A percentile compares a stretch with the other conserved stretches of the same genome.
phyloP scores from a whole-genome alignment of 2,797 vertebrate species.

The Takifugu ocellatus region DNA sequence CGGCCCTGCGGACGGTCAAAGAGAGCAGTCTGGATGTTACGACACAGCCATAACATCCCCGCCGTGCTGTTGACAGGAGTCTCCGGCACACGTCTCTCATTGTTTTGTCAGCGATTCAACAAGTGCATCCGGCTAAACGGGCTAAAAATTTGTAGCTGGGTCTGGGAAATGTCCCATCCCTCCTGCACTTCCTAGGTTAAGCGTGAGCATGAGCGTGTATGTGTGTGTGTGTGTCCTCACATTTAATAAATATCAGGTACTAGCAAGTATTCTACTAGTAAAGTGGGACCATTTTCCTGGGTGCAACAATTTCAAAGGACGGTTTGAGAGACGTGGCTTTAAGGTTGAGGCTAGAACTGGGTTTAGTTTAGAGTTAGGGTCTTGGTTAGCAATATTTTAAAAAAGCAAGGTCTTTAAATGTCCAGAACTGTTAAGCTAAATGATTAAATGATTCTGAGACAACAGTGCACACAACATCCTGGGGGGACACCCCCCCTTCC shows the following conservation, averaged over 20 bases:
- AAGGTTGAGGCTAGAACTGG: not conserved
- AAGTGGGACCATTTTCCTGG: too few relatives aligned
- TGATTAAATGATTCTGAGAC: too few relatives aligned
- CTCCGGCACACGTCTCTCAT: conserved; percentile 43
- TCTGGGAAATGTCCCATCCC: conserved; percentile 27
- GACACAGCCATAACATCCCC: conserved; percentile 54
- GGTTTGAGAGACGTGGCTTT: too few relatives aligned
- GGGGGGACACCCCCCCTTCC: too few relatives aligned
- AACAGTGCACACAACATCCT: not conserved
- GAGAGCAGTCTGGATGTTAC: conserved; percentile 23
- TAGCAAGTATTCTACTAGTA: too few relatives aligned
- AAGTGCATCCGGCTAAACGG: conserved; percentile 32
- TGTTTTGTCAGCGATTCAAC: conserved; percentile 53
- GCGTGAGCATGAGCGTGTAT: not conserved
- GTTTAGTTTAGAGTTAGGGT: not conserved
- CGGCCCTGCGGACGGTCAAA: conserved; percentile 25
- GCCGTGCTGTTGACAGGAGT: conserved; percentile 50
- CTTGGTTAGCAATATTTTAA: too few relatives aligned
- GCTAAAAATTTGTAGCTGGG: conserved; percentile 17
- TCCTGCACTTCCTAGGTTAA: conserved; percentile 24
- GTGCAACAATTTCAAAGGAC: too few relatives aligned
- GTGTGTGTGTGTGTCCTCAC: not conserved
- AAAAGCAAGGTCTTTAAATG: too few relatives aligned
- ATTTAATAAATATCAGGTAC: too few relatives aligned
- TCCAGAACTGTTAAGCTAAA: too few relatives aligned